Percentiles rank a stretch among this genome's conserved stretches.
Conservation (phyloP, 1,140 invertebrate species). For the Pseudomyrmex dendroicus region DNA sequence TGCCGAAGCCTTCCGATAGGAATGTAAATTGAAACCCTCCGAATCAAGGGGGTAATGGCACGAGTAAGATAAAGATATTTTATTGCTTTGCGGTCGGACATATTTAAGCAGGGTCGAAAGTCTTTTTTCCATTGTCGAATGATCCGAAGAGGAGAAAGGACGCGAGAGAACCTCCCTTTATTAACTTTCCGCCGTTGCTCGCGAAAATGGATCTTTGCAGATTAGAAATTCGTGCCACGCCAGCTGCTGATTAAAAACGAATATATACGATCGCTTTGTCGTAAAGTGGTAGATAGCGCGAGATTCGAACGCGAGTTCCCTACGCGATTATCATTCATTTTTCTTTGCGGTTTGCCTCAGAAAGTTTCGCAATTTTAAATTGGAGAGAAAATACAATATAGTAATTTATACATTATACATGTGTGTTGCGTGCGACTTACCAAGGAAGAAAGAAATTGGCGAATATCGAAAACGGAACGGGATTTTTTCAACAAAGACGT, state of each 20-base stretch:
- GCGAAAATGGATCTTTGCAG: conserved; percentile 34
- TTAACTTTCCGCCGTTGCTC: conserved; percentile 44
- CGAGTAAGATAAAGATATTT: conserved; percentile 85
- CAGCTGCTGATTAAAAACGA: conserved; percentile 39
- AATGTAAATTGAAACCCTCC: conserved; percentile 84
- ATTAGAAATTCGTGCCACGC: conserved; percentile 49
- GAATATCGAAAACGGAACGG: background rate
- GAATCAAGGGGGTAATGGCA: conserved; percentile 85
- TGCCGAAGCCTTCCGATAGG: conserved; percentile 83
- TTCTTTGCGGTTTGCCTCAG: background rate
- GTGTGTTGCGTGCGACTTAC: no score
- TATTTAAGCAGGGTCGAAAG: conserved; percentile 83
- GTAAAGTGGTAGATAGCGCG: conserved; percentile 9
- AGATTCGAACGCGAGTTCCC: background rate
- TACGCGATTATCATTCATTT: no score
- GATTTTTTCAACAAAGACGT: background rate
- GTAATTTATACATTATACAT: no score
- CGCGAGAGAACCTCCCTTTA: conserved; percentile 15
- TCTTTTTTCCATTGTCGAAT: conserved; percentile 67
- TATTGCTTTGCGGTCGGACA: conserved; percentile 84
- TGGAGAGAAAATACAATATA: no score
- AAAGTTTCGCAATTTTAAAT: background rate
- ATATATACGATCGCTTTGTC: conserved; percentile 22
- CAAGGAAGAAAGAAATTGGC: no score
- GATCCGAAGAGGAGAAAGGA: conserved; percentile 16